These are phyloP conservation scores for Bubo blakistoni DNA, from an alignment of 2,113 vertebrate genomes.

Conservation along the genomic window DNA sequence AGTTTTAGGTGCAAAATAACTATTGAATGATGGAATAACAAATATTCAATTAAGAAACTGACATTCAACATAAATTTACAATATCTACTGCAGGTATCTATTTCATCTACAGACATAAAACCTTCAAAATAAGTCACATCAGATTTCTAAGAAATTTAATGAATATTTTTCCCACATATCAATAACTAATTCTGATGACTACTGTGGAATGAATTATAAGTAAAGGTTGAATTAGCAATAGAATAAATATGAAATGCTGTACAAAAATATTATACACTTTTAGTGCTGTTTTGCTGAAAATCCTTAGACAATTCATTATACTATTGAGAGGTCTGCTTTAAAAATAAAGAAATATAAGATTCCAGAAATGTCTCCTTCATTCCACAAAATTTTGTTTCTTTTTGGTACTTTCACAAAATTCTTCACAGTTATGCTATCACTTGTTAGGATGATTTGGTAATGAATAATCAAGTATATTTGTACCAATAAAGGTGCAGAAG, in stretches of 20 bases:
- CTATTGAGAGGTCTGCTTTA: not conserved
- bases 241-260: not conserved
- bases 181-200: not conserved
- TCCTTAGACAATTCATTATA: not conserved
- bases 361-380: not conserved
- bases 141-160: not conserved
- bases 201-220: not conserved
- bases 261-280: not conserved
- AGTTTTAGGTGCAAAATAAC: not conserved
- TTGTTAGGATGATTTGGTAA: not conserved
- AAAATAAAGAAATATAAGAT: not conserved
- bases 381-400: not conserved
- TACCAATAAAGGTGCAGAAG: not conserved
- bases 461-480: not conserved
- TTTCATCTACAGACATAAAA: not conserved
- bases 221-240: not conserved
- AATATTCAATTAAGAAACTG: not conserved
- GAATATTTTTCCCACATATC: not conserved
- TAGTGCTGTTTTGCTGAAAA: not conserved
- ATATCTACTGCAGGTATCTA: not conserved
- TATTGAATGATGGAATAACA: not conserved
- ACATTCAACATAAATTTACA: not conserved
- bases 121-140: not conserved
- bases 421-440: rapidly evolving
- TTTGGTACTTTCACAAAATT: not conserved